Evolutionary conservation across 2,888 invertebrate species (phyloP), one percentile per base, ranked within the genome.

Genomic region (Plusia festucae): DNA sequence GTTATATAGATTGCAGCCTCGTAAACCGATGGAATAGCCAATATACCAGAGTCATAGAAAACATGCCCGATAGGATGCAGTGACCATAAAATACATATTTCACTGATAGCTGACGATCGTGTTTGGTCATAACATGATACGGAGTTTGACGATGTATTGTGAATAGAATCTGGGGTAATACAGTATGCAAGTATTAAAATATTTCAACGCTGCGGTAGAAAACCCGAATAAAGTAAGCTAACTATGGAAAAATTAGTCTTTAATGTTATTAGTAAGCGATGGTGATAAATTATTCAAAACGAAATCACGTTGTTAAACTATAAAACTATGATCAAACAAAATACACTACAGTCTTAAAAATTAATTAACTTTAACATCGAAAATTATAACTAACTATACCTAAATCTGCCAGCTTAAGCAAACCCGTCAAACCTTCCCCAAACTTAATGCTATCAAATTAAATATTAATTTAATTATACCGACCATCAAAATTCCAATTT

Each of bases 401-500:
- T 51, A 30, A 8, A 9, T 30, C 30, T 2, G 53, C 53, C 16
- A 16, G 30, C 16, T 11, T 53, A 16, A 32, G 11, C 20, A 32
- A 60, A 46, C 54, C 34, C 69, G 22, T 22, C 32, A 68, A 64
- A 56, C 40, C 20, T 57, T 64, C 53, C 57, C 62, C 22, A 53
- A 63, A 60, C 53, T 59, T 51, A 64, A 66, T 60, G 24, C 52
- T 27, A 60, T 58, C 40, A 68, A 73, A 78, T 78, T 75, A 72
- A 70, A 62, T 68, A 74, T 65, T 69, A 57, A 72, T 72, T 72
- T 68, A 68, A 70, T 78, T 68, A 78, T 59, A 67, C 11, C 62
- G 13, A 64, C 64, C 54, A 70, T 68, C 63, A 62, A 68, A 70
- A 73, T 78, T 78, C 66, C 72, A 64, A 75, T 70, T 68, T 75